Evolutionary conservation across 92 coral and sea anemone species (phyloP), one percentile per base, ranked within the genome.

Genomic region (Micromussa lordhowensis): DNA sequence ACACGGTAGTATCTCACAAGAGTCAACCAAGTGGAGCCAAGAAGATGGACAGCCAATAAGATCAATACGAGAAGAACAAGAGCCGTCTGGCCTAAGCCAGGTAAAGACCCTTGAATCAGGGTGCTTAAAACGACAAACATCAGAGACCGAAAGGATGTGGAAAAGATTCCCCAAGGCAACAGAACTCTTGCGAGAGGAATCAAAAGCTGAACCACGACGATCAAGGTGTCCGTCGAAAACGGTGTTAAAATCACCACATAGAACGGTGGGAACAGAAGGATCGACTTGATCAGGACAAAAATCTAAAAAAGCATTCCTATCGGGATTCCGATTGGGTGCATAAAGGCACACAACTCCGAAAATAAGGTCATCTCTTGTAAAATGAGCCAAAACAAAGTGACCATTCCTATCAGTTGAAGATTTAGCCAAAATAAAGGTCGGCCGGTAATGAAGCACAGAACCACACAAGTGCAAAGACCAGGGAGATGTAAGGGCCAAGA

Each of bases 281-380:
- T 91, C 88, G 0, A 91, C 53, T 10, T 12, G n/a, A 18, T 17
- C 34, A 1, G 38, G 2, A 13, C 69, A 32, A 4, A 11, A 54
- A 15, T 17, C 40, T 8, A 91, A 68, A 66, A 86, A 89, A 0
- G 8, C 58, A 32, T 44, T 40, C 3, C 92, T 28, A 1, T 24
- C 82, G 0, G 86, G 92, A 26, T 86, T 83, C 5, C 69, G 79
- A 68, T 88, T 90, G 0, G 95, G 95, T 0, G 95, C 95, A 63
- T 90, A 92, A 14, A 83, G 2, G 4, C 44, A 75, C 0, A 59
- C 53, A 21, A 89, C 54, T 11, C 59, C n/a, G 24, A 89, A 69
- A 2, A 34, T 26, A 0, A 16, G 10, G 10, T 24, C 38, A 9
- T 44, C 24, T n/a, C 40, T 4, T 0, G 7, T 6, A 32, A 77